phyloP scores from a whole-genome alignment of 2,113 vertebrate genomes.

The pig (Sus scrofa) region T2T-Sscrofa CM000826.6:100283001-100283500 shows the following conservation, averaged over 20 bases:
- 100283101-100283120: neutral
- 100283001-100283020: neutral
- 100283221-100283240: neutral
- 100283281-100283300: neutral
- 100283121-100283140: neutral
- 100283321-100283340: neutral
- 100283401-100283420: too few species aligned
- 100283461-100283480: slow-evolving; percentile 19
- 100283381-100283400: too few species aligned
- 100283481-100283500: neutral
- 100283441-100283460: neutral
- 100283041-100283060: neutral
- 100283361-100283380: neutral
- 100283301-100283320: neutral
- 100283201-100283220: neutral
- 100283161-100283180: neutral
- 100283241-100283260: neutral
- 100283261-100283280: neutral
- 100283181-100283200: neutral
- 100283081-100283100: neutral
- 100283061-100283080: neutral
- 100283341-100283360: neutral
- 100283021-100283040: neutral
- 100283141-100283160: slow-evolving; percentile 29
- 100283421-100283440: neutral